Base-by-base conservation (phyloP, 2,888 invertebrate species). In the Papilio protenor region DNA sequence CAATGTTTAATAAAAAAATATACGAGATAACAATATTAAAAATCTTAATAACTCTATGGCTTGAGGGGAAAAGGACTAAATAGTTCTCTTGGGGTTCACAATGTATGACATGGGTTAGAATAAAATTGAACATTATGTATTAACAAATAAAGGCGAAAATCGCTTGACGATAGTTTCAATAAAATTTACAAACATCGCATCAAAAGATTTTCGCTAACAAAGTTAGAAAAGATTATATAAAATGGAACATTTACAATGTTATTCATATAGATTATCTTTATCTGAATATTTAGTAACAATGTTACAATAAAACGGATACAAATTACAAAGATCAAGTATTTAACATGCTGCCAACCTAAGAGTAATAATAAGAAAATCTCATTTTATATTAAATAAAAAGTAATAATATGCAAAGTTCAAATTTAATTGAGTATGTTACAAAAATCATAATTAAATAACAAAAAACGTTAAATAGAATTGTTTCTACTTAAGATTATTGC, bases 1-100 rank as follows among this genome's bases (percentile, higher is more conserved):
- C 78, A 87, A 81, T 84, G 75, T 92, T 92, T 92, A 81, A 81
- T 81, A 77, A 64, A 74, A 78, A 79, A 78, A 79, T 78, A 79
- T 77, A 79, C 77, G 10, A 23, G 52, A 73, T 78, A 76, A 76
- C 75, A 78, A 78, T 75, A 71, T 73, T 73, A 49, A 74, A 40
- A 77, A 59, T 71, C 75, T 75, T 75, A 75, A 23, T 75, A 75
- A 75, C 27, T 74, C 52, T 74, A 55, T 75, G 45, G 16, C 40
- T 66, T n/a, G 5, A 33, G 27, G 52, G 21, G 40, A 14, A 47
- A 52, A 73, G 45, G 59, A 61, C 59, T 59, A 61, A 21, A 47
- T 21, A 73, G 59, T n/a, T 40, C 52, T 55, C 66, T 47, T 27
- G n/a, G n/a, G 70, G 40, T 45, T 78, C 78, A 80, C 78, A 77